Evolutionary conservation across 2,113 vertebrate genomes (phyloP).

Genomic region (Amazona vittata): DNA sequence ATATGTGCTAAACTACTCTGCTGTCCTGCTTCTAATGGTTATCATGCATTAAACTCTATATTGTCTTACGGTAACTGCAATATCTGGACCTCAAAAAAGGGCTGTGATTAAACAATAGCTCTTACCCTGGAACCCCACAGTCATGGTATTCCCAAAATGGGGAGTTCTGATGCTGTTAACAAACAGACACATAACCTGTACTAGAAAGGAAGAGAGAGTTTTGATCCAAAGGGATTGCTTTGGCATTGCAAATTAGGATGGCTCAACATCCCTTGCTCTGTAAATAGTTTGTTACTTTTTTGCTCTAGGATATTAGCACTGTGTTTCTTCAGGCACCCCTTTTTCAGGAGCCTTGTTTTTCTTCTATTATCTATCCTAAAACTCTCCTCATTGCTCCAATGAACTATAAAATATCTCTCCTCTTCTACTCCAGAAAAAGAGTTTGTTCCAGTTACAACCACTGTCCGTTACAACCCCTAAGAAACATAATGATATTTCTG

Average conservation of each 20-base stretch:
- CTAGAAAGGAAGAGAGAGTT: background rate
- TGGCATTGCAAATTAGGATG: background rate
- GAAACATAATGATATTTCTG: background rate
- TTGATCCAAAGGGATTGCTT: background rate
- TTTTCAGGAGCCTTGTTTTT: background rate
- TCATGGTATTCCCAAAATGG: background rate
- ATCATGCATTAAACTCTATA: background rate
- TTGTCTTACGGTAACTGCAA: background rate
- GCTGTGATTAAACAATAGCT: background rate
- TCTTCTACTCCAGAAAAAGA: background rate
- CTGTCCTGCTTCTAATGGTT: background rate
- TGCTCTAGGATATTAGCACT: background rate
- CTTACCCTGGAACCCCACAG: background rate
- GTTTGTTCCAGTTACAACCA: background rate
- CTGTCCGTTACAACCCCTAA: background rate
- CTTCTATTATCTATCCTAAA: background rate
- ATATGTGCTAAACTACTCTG: background rate
- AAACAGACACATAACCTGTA: background rate
- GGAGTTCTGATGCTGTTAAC: background rate
- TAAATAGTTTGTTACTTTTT: background rate
- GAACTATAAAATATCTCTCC: background rate
- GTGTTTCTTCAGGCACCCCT: background rate
- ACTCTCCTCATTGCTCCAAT: background rate
- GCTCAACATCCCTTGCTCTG: background rate
- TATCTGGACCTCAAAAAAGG: background rate